Base-by-base conservation (phyloP, 1,140 invertebrate species). In the Neodiprion virginianus region DNA sequence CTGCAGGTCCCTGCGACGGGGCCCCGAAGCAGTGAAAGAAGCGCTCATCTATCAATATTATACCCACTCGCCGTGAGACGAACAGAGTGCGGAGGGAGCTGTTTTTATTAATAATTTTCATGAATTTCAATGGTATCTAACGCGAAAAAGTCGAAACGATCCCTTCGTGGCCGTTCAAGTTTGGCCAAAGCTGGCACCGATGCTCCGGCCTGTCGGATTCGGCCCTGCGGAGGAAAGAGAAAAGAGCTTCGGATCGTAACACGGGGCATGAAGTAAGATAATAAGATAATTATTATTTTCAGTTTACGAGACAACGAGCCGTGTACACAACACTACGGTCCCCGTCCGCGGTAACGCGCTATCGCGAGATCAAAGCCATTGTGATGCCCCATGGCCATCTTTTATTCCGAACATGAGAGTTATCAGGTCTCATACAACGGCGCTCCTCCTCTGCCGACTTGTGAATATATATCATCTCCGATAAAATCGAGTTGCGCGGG, bases 1-100 rank as follows among this genome's bases (percentile, higher is more conserved):
- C 28, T 40, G 28, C 28, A 40, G 28, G 28, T 40, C 28, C 28
- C 28, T 40, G 28, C 28, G 28, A 40, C 28, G 28, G 28, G 28
- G 28, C 5, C 28, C 75, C 80, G 75, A 77, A 79, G 67, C 75
- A 28, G 53, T 17, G 53, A 40, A 40, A 61, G 53, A 61, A 73
- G 69, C 74, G 76, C 76, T 81, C 83, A 84, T 85, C 84, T 81
- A 82, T 85, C 83, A 85, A 80, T 79, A 84, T 84, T 84, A 84
- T 79, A 78, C 75, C 73, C 78, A 71, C 77, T 79, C 81, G 71
- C 77, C 80, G 78, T 82, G 81, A 76, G 79, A 83, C 79, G 73
- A 9, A 69, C 61, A 2, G 28, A 40, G 28, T 40, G 28, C 28
- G 28, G 5, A 40, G 28, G 28, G 28, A 48, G 72, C 68, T 40